Percentiles rank a stretch among this genome's conserved stretches.
phyloP scores from a whole-genome alignment of 2,113 vertebrate species.

The Phrynosoma platyrhinos region DNA sequence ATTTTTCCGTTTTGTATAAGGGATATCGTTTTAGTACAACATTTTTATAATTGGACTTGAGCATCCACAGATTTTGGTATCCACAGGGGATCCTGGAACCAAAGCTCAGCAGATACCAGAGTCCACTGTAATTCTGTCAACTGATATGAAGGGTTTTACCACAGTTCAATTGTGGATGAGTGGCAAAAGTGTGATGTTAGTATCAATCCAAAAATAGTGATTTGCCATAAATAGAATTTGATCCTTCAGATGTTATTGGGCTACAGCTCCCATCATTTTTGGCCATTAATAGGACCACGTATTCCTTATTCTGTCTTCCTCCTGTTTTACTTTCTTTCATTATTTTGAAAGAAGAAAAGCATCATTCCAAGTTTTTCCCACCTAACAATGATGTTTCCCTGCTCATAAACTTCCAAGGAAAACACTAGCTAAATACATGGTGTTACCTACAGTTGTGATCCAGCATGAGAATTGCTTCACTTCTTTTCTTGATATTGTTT shows the following conservation, averaged over 20 bases:
- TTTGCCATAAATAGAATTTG: background rate
- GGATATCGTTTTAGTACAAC: too few relatives aligned
- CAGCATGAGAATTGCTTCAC: background rate
- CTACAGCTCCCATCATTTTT: background rate
- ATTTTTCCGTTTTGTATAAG: too few relatives aligned
- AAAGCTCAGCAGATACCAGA: too few relatives aligned
- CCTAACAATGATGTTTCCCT: background rate
- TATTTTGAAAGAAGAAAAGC: background rate
- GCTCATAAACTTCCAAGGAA: background rate
- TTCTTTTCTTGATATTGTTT: background rate
- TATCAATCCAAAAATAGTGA: background rate
- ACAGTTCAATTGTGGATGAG: background rate
- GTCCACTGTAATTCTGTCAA: background rate
- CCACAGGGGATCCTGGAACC: too few relatives aligned
- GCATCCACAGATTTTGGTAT: too few relatives aligned
- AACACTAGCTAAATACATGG: background rate
- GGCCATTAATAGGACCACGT: background rate
- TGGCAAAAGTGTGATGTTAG: background rate
- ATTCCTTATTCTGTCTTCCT: background rate
- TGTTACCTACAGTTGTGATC: background rate
- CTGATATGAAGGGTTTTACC: background rate
- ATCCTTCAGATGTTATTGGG: background rate
- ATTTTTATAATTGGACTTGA: too few relatives aligned
- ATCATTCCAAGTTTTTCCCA: background rate
- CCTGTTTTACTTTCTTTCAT: background rate